These are phyloP conservation scores for Leptinotarsa texana DNA, from an alignment of 1,140 invertebrate genomes.

Conservation along the genomic window DNA sequence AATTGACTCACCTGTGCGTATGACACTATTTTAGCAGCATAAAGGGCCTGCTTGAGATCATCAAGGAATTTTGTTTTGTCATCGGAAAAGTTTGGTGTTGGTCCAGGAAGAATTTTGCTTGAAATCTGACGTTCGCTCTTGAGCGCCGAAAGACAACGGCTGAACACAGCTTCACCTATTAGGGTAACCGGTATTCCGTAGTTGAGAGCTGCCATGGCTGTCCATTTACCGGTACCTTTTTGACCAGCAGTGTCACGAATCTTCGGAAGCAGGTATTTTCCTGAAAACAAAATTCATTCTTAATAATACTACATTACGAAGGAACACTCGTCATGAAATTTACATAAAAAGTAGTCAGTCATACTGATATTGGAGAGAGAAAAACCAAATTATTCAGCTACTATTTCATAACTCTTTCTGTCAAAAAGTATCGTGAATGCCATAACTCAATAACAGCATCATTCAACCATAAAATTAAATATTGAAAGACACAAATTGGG, in stretches of 20 bases:
- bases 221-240: conserved; percentile 99
- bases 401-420: too few species aligned
- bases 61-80: conserved; percentile 82
- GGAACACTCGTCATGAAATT: too few species aligned
- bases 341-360: too few species aligned
- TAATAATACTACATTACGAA: too few species aligned
- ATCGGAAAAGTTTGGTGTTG: conserved; percentile 64
- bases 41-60: conserved; percentile 80
- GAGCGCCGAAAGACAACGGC: conserved; percentile 90
- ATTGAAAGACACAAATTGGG: too few species aligned
- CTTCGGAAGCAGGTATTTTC: conserved; percentile 80
- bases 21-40: conserved; percentile 97
- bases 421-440: too few species aligned
- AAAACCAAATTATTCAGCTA: too few species aligned
- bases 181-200: conserved; percentile 97
- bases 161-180: conserved; percentile 97
- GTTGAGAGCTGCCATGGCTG: conserved; percentile 92
- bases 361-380: too few species aligned
- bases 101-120: conserved; percentile 76
- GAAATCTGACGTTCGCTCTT: conserved; percentile 77
- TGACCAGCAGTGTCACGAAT: conserved; percentile 96
- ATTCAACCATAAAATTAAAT: too few species aligned
- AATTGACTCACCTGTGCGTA: conserved; percentile 81
- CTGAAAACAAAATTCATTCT: conserved; percentile 44
- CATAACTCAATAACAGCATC: too few species aligned